phyloP scores from a whole-genome alignment of 2,797 vertebrate species.

The Etheostoma nigrum region DNA sequence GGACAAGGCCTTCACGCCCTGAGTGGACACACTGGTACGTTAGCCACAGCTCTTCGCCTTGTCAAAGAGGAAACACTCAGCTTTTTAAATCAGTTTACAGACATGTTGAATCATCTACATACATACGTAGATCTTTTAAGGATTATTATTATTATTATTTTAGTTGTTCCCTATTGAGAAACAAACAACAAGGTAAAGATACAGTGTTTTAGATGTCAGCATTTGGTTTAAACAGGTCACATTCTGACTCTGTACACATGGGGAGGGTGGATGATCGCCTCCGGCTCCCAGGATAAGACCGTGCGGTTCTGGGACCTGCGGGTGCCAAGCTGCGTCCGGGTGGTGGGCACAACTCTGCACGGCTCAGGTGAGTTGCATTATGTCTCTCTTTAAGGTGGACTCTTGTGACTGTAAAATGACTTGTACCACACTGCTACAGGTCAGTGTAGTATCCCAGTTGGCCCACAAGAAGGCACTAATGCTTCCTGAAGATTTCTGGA shows the following conservation, averaged over 20 bases:
- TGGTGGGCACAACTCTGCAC: constrained; percentile 94
- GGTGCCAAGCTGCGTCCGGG: constrained; percentile 96
- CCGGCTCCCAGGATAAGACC: constrained; percentile 98
- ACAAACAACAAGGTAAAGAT: background rate
- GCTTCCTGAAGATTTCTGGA: background rate
- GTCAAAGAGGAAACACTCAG: background rate
- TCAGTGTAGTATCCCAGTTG: background rate
- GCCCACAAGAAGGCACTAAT: background rate
- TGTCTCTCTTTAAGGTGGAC: background rate
- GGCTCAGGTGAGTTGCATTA: constrained; percentile 87
- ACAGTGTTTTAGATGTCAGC: background rate
- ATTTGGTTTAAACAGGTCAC: constrained; percentile 86
- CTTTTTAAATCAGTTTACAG: background rate
- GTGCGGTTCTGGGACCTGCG: constrained; percentile 98
- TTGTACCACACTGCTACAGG: background rate
- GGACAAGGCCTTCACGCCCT: constrained; percentile 98
- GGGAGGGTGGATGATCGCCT: constrained; percentile 99
- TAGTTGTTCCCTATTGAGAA: background rate
- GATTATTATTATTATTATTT: background rate
- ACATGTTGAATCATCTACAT: background rate
- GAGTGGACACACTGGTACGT: constrained; percentile 95
- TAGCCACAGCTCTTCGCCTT: constrained; percentile 66
- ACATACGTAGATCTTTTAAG: background rate
- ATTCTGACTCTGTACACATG: constrained; percentile 97
- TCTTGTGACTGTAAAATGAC: background rate